A percentile compares a stretch with the other conserved stretches of the same genome.
phyloP scores from a whole-genome alignment of 2,888 invertebrate species.

The Epinotia brunnichana region DNA sequence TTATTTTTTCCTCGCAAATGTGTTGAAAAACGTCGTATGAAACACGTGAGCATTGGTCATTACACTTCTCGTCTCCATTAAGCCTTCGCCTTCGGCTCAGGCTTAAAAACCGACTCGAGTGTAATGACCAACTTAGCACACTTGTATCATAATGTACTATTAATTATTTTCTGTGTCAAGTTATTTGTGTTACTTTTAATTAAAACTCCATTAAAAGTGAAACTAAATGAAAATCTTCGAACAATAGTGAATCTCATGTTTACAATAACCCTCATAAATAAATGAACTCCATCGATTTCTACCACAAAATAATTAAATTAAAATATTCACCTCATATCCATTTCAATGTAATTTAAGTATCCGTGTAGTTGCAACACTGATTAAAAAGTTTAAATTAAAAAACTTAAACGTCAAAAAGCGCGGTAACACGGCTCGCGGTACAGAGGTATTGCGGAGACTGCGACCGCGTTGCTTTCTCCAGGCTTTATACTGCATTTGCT shows the following conservation, averaged over 20 bases:
- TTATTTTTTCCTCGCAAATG: too few species aligned
- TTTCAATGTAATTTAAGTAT: conserved; percentile 55
- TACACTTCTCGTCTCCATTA: too few species aligned
- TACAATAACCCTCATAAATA: not conserved
- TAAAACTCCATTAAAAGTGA: conserved; percentile 1
- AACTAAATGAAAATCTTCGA: conserved; percentile 2
- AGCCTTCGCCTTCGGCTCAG: too few species aligned
- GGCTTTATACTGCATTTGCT: conserved; percentile 72
- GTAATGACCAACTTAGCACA: too few species aligned
- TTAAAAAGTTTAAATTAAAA: conserved; percentile 43
- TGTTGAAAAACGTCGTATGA: too few species aligned
- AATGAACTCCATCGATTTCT: not conserved
- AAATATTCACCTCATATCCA: conserved; percentile 73
- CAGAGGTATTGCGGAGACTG: conserved; percentile 55
- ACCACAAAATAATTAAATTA: conserved; percentile 14
- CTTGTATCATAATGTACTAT: too few species aligned
- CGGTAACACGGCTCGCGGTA: conserved; percentile 61
- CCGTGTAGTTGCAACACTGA: conserved; percentile 65
- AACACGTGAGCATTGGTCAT: too few species aligned
- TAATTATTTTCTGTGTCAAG: not conserved
- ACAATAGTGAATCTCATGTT: conserved; percentile 27
- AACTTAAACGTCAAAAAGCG: conserved; percentile 63
- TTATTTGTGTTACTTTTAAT: not conserved
- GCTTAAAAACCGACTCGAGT: too few species aligned
- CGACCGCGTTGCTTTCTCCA: conserved; percentile 77